A percentile compares a stretch with the other conserved stretches of the same genome.
phyloP scores from a whole-genome alignment of 2,113 vertebrate species.

The Psittacus erithacus region DNA sequence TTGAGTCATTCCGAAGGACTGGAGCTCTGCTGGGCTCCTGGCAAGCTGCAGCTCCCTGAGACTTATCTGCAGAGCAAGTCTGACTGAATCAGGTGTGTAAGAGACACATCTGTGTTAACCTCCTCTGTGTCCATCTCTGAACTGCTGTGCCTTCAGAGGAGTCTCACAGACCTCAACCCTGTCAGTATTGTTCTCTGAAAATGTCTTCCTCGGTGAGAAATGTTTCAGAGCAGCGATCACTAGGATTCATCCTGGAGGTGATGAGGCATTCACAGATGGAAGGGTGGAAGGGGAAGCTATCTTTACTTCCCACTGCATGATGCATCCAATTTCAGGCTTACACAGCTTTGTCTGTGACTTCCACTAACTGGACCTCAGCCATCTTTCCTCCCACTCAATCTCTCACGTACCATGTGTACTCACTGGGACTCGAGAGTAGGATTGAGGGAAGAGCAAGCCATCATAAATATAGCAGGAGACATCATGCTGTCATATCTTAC shows the following conservation, averaged over 20 bases:
- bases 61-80: not conserved
- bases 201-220: not conserved
- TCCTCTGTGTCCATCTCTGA: not conserved
- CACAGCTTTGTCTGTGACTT: conserved; percentile 2
- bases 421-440: not conserved
- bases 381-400: conserved; percentile 49
- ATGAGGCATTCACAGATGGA: not conserved
- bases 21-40: not conserved
- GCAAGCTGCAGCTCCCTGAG: not conserved
- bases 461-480: conserved; percentile 29
- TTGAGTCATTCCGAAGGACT: not conserved
- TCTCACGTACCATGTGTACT: conserved; percentile 46
- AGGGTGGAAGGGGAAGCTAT: conserved; percentile 21
- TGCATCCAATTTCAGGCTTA: not conserved
- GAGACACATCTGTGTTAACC: not conserved
- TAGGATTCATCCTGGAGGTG: not conserved
- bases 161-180: not conserved
- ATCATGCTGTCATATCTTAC: conserved; percentile 20
- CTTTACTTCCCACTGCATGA: not conserved
- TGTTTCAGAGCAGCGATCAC: not conserved
- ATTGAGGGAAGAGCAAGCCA: conserved; percentile 20
- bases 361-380: conserved; percentile 21
- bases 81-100: not conserved
- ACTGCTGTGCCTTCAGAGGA: not conserved
- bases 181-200: not conserved